Conservation (phyloP, 1,140 invertebrate genomes). For the Procambarus clarkii region DNA sequence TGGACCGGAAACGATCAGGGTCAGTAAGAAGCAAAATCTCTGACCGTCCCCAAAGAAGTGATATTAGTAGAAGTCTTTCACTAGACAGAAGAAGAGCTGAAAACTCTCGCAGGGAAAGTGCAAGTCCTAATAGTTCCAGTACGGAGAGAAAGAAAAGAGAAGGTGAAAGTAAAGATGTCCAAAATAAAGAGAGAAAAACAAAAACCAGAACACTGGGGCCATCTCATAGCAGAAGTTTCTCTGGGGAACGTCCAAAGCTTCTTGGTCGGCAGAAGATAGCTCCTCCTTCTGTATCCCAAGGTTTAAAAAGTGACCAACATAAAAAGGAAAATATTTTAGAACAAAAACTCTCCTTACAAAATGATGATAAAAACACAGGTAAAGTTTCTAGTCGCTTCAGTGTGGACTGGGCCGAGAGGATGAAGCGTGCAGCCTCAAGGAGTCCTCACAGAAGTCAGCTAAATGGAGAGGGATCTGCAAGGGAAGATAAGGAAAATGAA, state of each 20-base stretch:
- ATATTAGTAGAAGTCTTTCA: constrained; percentile 55
- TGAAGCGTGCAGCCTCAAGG: constrained; percentile 61
- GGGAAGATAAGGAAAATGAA: constrained; percentile 66
- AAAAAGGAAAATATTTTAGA: constrained; percentile 22
- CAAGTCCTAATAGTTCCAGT: constrained; percentile 48
- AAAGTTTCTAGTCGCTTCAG: not conserved
- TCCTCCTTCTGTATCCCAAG: constrained; percentile 28
- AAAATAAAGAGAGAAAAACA: constrained; percentile 56
- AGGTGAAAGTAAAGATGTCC: constrained; percentile 46
- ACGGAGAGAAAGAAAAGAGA: constrained; percentile 58
- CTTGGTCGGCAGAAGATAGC: constrained; percentile 40
- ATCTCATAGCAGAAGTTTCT: constrained; percentile 48
- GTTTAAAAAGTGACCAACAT: constrained; percentile 13
- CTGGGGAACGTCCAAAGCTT: constrained; percentile 57
- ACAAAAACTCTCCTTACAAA: constrained; percentile 25
- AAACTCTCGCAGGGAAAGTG: constrained; percentile 44
- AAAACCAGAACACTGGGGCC: constrained; percentile 29
- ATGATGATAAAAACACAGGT: constrained; percentile 42
- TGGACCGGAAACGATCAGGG: constrained; percentile 66
- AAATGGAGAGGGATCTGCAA: constrained; percentile 3
- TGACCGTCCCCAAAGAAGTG: constrained; percentile 53
- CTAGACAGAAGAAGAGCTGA: constrained; percentile 65
- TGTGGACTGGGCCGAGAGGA: constrained; percentile 64
- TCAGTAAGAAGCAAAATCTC: constrained; percentile 50
- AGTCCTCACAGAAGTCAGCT: constrained; percentile 52